Base-by-base conservation (phyloP, 2,113 vertebrate genomes). In the Tinamus guttatus region DNA sequence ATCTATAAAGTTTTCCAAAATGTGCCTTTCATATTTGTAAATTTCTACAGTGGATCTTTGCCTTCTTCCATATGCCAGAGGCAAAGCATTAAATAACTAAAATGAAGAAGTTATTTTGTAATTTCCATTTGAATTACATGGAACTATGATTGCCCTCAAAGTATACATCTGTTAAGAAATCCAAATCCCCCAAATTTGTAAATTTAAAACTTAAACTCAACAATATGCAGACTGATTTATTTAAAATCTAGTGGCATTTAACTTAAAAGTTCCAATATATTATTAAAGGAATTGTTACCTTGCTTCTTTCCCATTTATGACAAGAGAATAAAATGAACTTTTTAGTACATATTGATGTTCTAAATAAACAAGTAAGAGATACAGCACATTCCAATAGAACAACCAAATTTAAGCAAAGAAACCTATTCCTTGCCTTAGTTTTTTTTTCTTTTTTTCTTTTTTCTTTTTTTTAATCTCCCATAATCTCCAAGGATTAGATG, bases 71-170 rank as follows among this genome's bases (percentile, higher is more conserved):
- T 83, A 93, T 67, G 47, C 76, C 81, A 58, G 9, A 89, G 59
- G 45, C 43, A 95, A 91, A 95, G 90, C 91, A 92, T 90, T 89
- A 85, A 94, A 90, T 94, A 93, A 87, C 95, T 90, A 81, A 83
- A 59, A 95, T 69, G 62, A 77, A 93, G 73, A 45, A 15, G 4
- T 67, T 90, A 19, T 89, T 79, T 25, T 5, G 2, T 34, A 67
- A 79, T 85, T 65, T 83, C 49, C 18, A 73, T 95, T 93, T 81
- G 95, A 95, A 92, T 89, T 91, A 58, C n/a, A 76, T 25, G 13
- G 65, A 93, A 90, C 28, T 87, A 43, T 45, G 41, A 73, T 62
- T 83, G 71, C 41, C 47, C 20, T n/a, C 2, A 1, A 62, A 91
- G 87, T 49, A 91, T 52, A 19, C 2, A 3, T 82, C 54, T 90